phyloP scores from a whole-genome alignment of 2,113 vertebrate species.

The Muntiacus reevesi region DNA sequence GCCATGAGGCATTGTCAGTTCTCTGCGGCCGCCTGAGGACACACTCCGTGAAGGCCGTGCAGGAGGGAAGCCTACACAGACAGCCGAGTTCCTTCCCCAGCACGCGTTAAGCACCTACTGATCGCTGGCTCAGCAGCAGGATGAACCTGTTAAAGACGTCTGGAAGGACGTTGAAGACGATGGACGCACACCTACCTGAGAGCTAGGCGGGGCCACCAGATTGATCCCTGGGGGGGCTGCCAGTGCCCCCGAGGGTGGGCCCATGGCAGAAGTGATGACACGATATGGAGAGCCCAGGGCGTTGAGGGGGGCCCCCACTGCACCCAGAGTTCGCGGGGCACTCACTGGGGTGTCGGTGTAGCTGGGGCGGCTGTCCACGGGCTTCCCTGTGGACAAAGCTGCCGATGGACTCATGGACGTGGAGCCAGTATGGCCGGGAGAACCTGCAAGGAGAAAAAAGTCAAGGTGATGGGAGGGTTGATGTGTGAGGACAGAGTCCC shows the following conservation, averaged over 20 bases:
- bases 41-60: fast-evolving
- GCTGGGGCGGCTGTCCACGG: slow-evolving; percentile 69
- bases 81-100: background rate
- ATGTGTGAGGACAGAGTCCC: background rate
- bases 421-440: slow-evolving; percentile 74
- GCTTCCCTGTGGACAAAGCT: slow-evolving; percentile 68
- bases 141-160: fast-evolving
- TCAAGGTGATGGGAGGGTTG: background rate
- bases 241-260: slow-evolving; percentile 73
- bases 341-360: slow-evolving; percentile 74
- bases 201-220: slow-evolving; percentile 69
- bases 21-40: background rate
- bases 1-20: background rate
- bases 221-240: slow-evolving; percentile 76
- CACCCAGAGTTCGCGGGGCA: slow-evolving; percentile 68
- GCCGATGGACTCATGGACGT: slow-evolving; percentile 69
- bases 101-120: background rate
- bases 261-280: slow-evolving; percentile 78
- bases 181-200: slow-evolving; percentile 74
- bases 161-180: fast-evolving
- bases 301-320: slow-evolving; percentile 60
- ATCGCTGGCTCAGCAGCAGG: background rate
- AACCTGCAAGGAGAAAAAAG: slow-evolving; percentile 66
- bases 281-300: slow-evolving; percentile 73
- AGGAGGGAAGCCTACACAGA: background rate